A percentile compares a stretch with the other conserved stretches of the same genome.
phyloP scores from a whole-genome alignment of 2,113 vertebrate species.

The Sinocyclocheilus rhinocerous region DNA sequence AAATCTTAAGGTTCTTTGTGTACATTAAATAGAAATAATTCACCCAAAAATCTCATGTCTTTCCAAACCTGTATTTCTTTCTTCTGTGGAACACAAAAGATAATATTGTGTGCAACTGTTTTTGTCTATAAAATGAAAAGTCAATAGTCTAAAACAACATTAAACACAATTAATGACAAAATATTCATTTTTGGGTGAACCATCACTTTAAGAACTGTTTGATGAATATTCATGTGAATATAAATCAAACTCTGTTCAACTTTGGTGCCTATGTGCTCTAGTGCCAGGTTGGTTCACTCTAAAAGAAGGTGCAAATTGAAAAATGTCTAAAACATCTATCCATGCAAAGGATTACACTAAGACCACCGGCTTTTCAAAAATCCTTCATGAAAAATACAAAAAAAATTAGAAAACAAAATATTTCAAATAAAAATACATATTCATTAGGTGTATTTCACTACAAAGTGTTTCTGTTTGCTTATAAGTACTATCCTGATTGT shows the following conservation, averaged over 20 bases:
- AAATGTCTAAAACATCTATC: slow-evolving; percentile 29
- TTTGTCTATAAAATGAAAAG: neutral
- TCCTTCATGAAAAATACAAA: slow-evolving; percentile 43
- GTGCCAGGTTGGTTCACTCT: slow-evolving; percentile 34
- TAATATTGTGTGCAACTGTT: no score
- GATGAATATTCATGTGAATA: neutral
- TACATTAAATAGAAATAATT: neutral
- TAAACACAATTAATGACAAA: neutral
- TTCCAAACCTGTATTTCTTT: neutral
- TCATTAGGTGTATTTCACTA: neutral
- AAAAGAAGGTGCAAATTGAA: slow-evolving; percentile 56
- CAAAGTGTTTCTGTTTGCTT: neutral
- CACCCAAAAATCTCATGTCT: neutral
- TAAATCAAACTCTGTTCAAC: slow-evolving; percentile 2
- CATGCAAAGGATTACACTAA: slow-evolving; percentile 55
- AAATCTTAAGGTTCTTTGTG: neutral
- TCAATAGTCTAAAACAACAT: neutral
- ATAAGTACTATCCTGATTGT: slow-evolving; percentile 48
- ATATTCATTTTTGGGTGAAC: neutral
- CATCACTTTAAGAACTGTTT: neutral
- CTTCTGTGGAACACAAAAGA: neutral
- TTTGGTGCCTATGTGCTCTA: slow-evolving; percentile 27
- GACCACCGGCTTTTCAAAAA: slow-evolving; percentile 48
- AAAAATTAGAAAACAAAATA: slow-evolving; percentile 54
- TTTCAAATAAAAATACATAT: slow-evolving; percentile 31